phyloP scores from a whole-genome alignment of 2,888 invertebrate species.

The Agrypnus murinus region DNA sequence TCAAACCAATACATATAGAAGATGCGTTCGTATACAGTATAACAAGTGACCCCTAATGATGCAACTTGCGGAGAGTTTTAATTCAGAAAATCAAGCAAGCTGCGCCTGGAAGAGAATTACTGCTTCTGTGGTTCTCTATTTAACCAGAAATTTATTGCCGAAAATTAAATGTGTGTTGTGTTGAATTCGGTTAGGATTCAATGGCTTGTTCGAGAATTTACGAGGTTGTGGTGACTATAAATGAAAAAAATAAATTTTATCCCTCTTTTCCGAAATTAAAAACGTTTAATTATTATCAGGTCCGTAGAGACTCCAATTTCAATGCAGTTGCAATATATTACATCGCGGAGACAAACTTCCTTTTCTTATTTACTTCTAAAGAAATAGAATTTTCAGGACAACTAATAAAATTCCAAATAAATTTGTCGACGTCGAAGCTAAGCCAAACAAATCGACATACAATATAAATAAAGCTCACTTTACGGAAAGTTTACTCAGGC shows the following conservation, averaged over 20 bases:
- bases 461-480: slow-evolving; percentile 23
- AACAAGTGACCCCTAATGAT: slow-evolving; percentile 59
- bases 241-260: slow-evolving; percentile 51
- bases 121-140: slow-evolving; percentile 58
- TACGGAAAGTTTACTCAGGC: slow-evolving; percentile 9
- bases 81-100: slow-evolving; percentile 57
- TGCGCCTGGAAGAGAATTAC: slow-evolving; percentile 57
- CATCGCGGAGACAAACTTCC: too few relatives aligned
- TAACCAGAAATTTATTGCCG: slow-evolving; percentile 59
- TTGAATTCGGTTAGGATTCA: slow-evolving; percentile 58
- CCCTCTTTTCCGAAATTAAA: slow-evolving; percentile 22
- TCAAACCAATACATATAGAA: not conserved
- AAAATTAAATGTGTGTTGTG: slow-evolving; percentile 60
- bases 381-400: too few relatives aligned
- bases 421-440: not conserved
- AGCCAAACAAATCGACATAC: slow-evolving; percentile 23
- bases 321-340: too few relatives aligned
- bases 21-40: slow-evolving; percentile 53
- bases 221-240: slow-evolving; percentile 54
- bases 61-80: slow-evolving; percentile 59
- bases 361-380: too few relatives aligned
- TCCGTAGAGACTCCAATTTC: too few relatives aligned
- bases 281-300: slow-evolving; percentile 6
- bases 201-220: slow-evolving; percentile 56
- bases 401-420: slow-evolving; percentile 11